Conservation (phyloP, 2,797 vertebrate genomes). For the Dryobates pubescens region DNA sequence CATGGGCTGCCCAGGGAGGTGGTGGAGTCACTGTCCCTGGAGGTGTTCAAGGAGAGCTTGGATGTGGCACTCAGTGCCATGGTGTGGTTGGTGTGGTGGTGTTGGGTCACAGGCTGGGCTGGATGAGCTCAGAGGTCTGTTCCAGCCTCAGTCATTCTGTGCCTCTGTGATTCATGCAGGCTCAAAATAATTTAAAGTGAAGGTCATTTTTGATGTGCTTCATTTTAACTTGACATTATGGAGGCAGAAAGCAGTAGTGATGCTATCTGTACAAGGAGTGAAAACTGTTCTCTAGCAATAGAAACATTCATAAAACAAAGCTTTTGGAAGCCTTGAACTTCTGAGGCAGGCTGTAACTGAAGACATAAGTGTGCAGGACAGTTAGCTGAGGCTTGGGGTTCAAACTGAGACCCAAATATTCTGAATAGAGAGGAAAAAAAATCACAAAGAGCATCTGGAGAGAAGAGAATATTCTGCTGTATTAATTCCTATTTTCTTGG, state of each 20-base stretch:
- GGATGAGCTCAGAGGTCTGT: too few species aligned
- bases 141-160: too few species aligned
- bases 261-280: neutral
- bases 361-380: neutral
- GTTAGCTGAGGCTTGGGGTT: neutral
- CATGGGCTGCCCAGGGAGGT: too few species aligned
- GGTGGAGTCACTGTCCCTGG: too few species aligned
- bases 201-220: constrained; percentile 4
- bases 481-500: neutral
- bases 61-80: too few species aligned
- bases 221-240: neutral
- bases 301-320: neutral
- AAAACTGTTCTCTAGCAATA: neutral
- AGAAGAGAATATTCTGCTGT: neutral
- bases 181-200: neutral
- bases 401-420: neutral
- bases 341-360: neutral
- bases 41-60: too few species aligned
- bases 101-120: too few species aligned
- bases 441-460: neutral
- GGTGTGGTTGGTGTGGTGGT: too few species aligned
- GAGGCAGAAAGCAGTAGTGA: neutral
- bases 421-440: neutral
- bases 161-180: neutral
- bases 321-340: neutral